A percentile compares a stretch with the other conserved stretches of the same genome.
These are phyloP conservation scores for Halichondria panicea DNA, from an alignment of 37 sponge, comb jelly and placozoan genomes.

Conservation along the genomic window DNA sequence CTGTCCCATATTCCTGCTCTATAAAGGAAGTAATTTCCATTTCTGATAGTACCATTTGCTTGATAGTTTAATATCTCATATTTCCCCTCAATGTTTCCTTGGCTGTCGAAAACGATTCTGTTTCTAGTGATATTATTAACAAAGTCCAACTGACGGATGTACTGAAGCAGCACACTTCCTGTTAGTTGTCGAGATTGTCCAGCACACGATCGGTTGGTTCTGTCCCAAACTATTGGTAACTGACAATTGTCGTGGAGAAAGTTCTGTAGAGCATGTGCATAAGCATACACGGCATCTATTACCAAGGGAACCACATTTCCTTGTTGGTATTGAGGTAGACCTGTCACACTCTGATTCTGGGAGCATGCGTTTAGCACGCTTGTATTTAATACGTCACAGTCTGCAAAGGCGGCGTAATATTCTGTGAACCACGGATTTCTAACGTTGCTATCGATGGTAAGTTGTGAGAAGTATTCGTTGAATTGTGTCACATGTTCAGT, in stretches of 20 bases:
- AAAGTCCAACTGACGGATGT: slow-evolving; percentile 56
- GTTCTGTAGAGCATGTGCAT: slow-evolving; percentile 73
- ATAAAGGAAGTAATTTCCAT: slow-evolving; percentile 8
- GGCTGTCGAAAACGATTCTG: slow-evolving; percentile 54
- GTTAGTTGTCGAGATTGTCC: slow-evolving; percentile 39
- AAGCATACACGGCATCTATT: slow-evolving; percentile 86
- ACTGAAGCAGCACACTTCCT: slow-evolving; percentile 34
- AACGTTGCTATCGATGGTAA: slow-evolving; percentile 55
- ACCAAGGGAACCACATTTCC: slow-evolving; percentile 67
- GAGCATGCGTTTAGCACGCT: not conserved
- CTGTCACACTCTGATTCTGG: slow-evolving; percentile 13
- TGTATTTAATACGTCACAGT: slow-evolving; percentile 24
- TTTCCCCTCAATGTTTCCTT: slow-evolving; percentile 50
- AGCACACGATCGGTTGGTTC: slow-evolving; percentile 27
- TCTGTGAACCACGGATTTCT: slow-evolving; percentile 79
- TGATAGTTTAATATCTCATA: slow-evolving; percentile 76
- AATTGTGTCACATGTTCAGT: slow-evolving; percentile 39
- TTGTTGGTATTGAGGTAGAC: slow-evolving; percentile 36
- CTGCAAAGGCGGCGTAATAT: slow-evolving; percentile 47
- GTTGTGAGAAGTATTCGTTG: slow-evolving; percentile 58
- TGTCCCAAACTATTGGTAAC: slow-evolving; percentile 26
- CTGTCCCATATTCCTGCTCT: slow-evolving; percentile 57
- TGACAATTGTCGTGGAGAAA: slow-evolving; percentile 74
- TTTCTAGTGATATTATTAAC: slow-evolving; percentile 31
- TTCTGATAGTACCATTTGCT: not conserved